Base-by-base conservation (phyloP, 2,888 invertebrate species). In the Eupithecia abbreviata region DNA sequence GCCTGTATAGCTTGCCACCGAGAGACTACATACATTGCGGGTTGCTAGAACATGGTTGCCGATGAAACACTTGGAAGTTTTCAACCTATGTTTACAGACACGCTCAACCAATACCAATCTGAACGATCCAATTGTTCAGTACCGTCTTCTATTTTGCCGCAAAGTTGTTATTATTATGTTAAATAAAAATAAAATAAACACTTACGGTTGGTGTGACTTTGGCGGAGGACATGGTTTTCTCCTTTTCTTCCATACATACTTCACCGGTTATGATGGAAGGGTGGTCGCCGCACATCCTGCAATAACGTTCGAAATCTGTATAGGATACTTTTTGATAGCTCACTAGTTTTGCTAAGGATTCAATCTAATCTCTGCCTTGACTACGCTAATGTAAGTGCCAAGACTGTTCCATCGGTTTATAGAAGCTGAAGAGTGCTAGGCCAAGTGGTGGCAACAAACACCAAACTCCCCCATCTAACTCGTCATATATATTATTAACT, bases 201-300 rank as follows among this genome's bases (percentile, higher is more conserved):
- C 87, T 79, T 83, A 93, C 94, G 81, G 89, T 84, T 3, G 93
- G 90, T 12, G 90, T 84, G 4, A 92, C 84, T 77, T 86, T 87
- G 12, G 86, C 84, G 77, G 88, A 87, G 2, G 90, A 85, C 80
- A 84, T 74, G 43, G 81, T 84, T 30, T 68, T 68, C 68, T 68
- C 45, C 13, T 72, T 85, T 0, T 78, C 41, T 49, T 90, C 91
- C 79, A 90, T 90, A 66, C 80, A 84, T 82, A 90, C 92, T 15
- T 91, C 84, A 81, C 92, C 93, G n/a, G 90, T 89, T n/a, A 91
- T 91, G 80, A 93, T 86, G 6, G 93, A 93, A 4, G 92, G 90
- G 79, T 94, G 94, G 84, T 94, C 94, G 10, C 94, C 94, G 86
- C 94, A 93, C 94, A 94, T 94, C 71, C 94, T 94, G 83, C 15